Conservation (phyloP, 2,888 invertebrate species). For the Mylabris sibirica region DNA sequence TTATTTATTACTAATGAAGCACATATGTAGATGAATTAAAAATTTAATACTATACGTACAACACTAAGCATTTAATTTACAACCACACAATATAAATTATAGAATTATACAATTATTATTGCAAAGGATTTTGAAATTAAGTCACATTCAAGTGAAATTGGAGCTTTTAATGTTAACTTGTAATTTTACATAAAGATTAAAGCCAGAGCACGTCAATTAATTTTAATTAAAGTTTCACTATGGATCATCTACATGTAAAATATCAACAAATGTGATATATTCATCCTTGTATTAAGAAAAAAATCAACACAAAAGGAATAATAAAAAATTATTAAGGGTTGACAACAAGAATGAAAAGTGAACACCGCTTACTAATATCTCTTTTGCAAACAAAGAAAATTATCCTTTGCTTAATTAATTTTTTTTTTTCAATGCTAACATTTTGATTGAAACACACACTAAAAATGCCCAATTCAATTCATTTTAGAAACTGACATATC, state of each 20-base stretch:
- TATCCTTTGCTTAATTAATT: background rate
- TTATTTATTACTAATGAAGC: too few relatives aligned
- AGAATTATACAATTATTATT: background rate
- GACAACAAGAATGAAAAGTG: background rate
- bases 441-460: background rate
- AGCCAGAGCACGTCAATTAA: background rate
- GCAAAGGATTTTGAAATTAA: background rate
- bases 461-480: background rate
- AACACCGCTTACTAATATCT: background rate
- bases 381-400: background rate
- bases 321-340: background rate
- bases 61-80: background rate
- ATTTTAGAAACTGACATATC: background rate
- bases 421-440: background rate
- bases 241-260: background rate
- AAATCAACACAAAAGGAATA: background rate
- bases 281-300: background rate
- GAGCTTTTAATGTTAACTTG: background rate
- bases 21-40: too few relatives aligned
- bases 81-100: background rate
- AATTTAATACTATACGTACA: too few relatives aligned
- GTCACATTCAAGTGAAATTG: background rate
- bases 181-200: background rate
- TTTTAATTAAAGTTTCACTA: constrained; percentile 1
- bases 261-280: background rate